Evolutionary conservation across 2,113 vertebrate genomes (phyloP).

Genomic region (Stigmatopora nigra): DNA sequence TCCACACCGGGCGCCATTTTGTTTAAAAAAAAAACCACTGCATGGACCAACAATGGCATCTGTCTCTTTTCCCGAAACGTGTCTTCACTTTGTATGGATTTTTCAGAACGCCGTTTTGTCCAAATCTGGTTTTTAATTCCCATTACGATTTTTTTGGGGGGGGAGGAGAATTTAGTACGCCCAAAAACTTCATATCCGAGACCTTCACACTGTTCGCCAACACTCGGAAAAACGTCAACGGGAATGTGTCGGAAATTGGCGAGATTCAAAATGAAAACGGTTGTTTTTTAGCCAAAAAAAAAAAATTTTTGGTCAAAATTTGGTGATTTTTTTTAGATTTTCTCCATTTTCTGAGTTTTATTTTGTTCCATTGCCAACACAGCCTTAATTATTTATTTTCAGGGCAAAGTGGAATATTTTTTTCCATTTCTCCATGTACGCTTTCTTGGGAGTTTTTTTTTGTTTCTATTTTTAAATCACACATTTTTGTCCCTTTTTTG

Average conservation of each 20-base stretch:
- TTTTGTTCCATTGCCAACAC: conserved; percentile 61
- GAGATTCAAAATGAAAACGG: conserved; percentile 32
- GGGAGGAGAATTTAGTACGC: conserved; percentile 50
- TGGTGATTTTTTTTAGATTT: conserved; percentile 56
- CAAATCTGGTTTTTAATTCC: conserved; percentile 35
- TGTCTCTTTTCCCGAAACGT: conserved; percentile 38
- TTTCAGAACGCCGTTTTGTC: conserved; percentile 73
- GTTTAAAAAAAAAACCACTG: conserved; percentile 22
- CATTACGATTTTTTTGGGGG: conserved; percentile 38
- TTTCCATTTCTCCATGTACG: conserved; percentile 52
- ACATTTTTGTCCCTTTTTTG: conserved; percentile 46
- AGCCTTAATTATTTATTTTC: conserved; percentile 87
- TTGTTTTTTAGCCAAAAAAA: conserved; percentile 72
- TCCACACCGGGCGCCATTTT: neutral
- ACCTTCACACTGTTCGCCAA: conserved; percentile 94
- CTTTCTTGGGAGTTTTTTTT: conserved; percentile 60
- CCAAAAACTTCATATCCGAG: conserved; percentile 79
- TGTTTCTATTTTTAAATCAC: conserved; percentile 57
- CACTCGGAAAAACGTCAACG: conserved; percentile 57
- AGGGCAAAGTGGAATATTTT: conserved; percentile 36
- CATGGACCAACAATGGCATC: conserved; percentile 25
- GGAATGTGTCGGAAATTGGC: conserved; percentile 22
- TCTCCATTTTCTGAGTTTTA: conserved; percentile 16
- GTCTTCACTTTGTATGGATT: conserved; percentile 70
- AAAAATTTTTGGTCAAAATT: conserved; percentile 65